Base-by-base conservation (phyloP, 2,113 vertebrate species). In the Etia nguti region DNA sequence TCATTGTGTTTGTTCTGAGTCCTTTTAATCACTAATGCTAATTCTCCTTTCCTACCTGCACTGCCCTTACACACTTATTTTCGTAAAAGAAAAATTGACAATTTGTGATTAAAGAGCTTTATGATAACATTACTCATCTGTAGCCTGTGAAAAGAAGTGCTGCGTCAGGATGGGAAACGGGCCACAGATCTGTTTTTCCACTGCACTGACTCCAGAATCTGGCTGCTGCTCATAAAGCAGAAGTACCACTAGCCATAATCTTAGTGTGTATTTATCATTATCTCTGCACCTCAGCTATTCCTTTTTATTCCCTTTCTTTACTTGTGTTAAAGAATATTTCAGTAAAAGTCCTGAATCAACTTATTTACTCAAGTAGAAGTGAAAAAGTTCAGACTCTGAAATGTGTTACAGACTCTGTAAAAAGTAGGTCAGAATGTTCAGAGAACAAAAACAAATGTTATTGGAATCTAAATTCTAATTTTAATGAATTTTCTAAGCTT, bases 121-220 rank as follows among this genome's bases (percentile, higher is more conserved):
- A 8, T 48, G 26, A 15, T 86, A 77, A 89, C 87, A 77, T 86
- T 83, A 84, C 48, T 79, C 85, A 26, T 87, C 22, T 79, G 34
- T 18, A 55, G 80, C 7, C 15, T 4, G 59, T 84, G 34, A 80
- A 79, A 36, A 81, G 57, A 86, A 83, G 54, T 81, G 77, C 48
- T 75, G 83, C 82, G 77, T 52, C 34, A 50, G 38, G 80, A 59
- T 52, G 36, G 9, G 82, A 81, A 82, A 50, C 55, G 50, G 79
- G 83, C 62, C 86, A 73, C 86, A 86, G 48, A 55, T 79, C 10
- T 83, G 54, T 84, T 92, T 93, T 93, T 91, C 91, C 91, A 88
- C 92, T 86, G 65, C 52, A 36, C 88, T 70, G 85, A 83, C 62
- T 56, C 50, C 31, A 46, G 65, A 91, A 55, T 54, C 75, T 24